phyloP scores from a whole-genome alignment of 2,888 invertebrate species.

The Bugulina stolonifera region DNA sequence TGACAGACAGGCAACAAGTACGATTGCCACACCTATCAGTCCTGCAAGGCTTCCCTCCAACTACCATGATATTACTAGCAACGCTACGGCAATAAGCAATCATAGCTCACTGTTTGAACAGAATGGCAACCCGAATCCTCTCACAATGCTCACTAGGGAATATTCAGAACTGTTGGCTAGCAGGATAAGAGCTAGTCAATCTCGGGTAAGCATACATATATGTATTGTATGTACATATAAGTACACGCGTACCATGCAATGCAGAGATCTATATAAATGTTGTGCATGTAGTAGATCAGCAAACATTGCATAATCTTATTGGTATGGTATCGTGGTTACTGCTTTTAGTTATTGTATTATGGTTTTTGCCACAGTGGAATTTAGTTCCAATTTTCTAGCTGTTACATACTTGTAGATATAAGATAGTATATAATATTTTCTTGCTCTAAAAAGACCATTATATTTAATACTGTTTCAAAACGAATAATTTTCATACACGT shows the following conservation, averaged over 20 bases:
- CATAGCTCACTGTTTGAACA: background rate
- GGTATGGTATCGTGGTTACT: no score
- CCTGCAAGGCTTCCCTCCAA: background rate
- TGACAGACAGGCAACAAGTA: background rate
- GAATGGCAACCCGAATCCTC: background rate
- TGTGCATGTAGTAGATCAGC: no score
- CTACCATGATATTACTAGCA: background rate
- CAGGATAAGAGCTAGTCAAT: slow-evolving; percentile 13
- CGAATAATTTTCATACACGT: no score
- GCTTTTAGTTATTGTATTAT: no score
- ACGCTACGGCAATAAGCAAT: background rate
- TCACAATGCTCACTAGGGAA: background rate
- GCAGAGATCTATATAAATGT: background rate
- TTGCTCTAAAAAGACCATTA: no score
- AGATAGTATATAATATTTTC: no score
- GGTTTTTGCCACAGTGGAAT: no score
- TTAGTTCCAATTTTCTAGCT: no score
- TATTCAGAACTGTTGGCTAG: slow-evolving; percentile 15
- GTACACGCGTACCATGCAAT: background rate
- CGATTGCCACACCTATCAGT: background rate
- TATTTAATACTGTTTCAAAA: no score
- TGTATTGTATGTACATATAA: no score
- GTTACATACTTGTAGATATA: no score
- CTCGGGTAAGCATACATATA: slow-evolving; percentile 13
- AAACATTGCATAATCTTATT: no score